These are phyloP conservation scores for Hecatera dysodea DNA, from an alignment of 2,888 invertebrate genomes.

Conservation along the genomic window DNA sequence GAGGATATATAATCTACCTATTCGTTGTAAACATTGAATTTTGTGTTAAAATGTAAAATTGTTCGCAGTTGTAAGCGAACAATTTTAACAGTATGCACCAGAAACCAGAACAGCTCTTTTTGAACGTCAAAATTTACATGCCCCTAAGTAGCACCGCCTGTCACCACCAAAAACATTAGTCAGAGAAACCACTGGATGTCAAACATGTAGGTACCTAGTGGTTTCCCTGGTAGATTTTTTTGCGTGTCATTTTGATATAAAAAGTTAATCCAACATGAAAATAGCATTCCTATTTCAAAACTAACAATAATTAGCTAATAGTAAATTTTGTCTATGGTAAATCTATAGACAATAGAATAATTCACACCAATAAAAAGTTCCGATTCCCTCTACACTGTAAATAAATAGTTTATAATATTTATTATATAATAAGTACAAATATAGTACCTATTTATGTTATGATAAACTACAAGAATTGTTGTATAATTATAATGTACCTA, in stretches of 20 bases:
- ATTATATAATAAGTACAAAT: slow-evolving; percentile 57
- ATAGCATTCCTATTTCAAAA: slow-evolving; percentile 17
- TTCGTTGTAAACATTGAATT: slow-evolving; percentile 24
- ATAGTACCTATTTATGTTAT: slow-evolving; percentile 31
- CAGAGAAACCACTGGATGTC: too few relatives aligned
- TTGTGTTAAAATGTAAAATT: slow-evolving; percentile 22
- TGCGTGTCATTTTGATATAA: not conserved
- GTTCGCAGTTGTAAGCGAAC: too few relatives aligned
- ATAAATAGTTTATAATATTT: slow-evolving; percentile 45
- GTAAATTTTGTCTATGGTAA: slow-evolving; percentile 4
- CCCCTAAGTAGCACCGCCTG: too few relatives aligned
- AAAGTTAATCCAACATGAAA: slow-evolving; percentile 3
- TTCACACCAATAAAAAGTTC: slow-evolving; percentile 29
- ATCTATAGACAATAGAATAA: slow-evolving; percentile 5
- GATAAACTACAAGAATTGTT: slow-evolving; percentile 37
- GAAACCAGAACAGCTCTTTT: too few relatives aligned
- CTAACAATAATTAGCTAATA: slow-evolving; percentile 1
- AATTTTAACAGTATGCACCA: not conserved
- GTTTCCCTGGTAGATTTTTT: not conserved
- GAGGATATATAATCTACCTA: slow-evolving; percentile 27
- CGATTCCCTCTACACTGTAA: slow-evolving; percentile 43
- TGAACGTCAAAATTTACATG: too few relatives aligned
- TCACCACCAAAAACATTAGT: too few relatives aligned
- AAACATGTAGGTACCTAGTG: too few relatives aligned
- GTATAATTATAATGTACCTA: slow-evolving; percentile 43